phyloP scores from a whole-genome alignment of 2,113 vertebrate genomes.

The Nicator chloris region DNA sequence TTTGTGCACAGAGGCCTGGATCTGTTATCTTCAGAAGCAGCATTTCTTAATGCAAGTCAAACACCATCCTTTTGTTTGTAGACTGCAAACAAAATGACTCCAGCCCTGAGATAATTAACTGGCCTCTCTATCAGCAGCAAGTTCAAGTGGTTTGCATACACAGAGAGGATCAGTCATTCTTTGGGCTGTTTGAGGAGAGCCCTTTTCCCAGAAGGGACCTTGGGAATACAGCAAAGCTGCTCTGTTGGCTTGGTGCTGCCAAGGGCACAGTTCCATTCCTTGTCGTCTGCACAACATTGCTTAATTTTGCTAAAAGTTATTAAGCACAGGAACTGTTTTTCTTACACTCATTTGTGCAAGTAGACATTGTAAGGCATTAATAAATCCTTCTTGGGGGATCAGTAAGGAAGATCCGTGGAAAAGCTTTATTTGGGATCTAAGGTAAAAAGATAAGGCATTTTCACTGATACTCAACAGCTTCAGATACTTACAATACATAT shows the following conservation, averaged over 20 bases:
- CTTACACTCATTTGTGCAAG: not conserved
- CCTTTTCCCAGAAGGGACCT: not conserved
- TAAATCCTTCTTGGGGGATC: not conserved
- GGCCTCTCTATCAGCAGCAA: not conserved
- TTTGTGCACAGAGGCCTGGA: not conserved
- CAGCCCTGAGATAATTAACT: conserved; percentile 44
- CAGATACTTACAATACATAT: not conserved
- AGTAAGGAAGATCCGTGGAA: not conserved
- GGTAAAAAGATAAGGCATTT: not conserved
- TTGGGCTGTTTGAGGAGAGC: not conserved
- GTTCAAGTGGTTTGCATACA: conserved; percentile 23
- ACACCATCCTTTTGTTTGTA: conserved; percentile 37
- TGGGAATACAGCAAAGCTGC: not conserved
- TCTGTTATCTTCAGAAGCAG: conserved; percentile 9
- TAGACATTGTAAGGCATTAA: not conserved
- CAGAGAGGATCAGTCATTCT: not conserved
- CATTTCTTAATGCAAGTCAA: not conserved
- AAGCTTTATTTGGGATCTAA: not conserved
- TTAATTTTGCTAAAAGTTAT: not conserved
- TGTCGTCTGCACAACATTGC: not conserved
- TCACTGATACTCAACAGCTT: not conserved
- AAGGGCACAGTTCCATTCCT: not conserved
- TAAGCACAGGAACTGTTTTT: not conserved
- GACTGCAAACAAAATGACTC: conserved; percentile 50
- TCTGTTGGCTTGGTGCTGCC: not conserved